A percentile compares a stretch with the other conserved stretches of the same genome.
Conservation (phyloP, 64 coral and sea anemone species). For the Actinia tenebrosa region DNA sequence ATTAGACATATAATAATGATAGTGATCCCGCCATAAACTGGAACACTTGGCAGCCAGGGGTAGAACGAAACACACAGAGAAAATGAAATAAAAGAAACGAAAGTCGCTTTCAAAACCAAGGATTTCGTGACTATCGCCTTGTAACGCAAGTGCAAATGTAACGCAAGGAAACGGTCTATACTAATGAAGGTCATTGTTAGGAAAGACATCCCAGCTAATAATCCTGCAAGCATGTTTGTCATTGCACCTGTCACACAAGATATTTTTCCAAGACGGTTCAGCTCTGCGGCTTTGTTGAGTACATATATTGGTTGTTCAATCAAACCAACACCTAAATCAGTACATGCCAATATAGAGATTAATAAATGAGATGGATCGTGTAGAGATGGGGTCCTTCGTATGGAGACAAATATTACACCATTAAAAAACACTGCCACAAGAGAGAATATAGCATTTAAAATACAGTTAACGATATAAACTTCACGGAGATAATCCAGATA, state of each 20-base stretch:
- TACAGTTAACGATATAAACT: conserved; percentile 33
- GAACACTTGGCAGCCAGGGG: not conserved
- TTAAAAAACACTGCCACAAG: conserved; percentile 30
- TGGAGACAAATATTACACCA: conserved; percentile 15
- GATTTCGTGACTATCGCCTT: conserved; percentile 8
- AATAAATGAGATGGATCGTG: conserved; percentile 35
- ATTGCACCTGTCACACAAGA: not conserved
- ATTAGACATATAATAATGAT: not conserved
- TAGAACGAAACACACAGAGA: conserved; percentile 21
- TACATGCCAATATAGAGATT: conserved; percentile 24
- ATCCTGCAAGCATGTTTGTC: conserved; percentile 9
- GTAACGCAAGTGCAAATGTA: conserved; percentile 45
- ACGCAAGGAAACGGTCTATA: conserved; percentile 35
- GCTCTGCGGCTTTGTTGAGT: not conserved
- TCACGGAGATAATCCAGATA: not conserved
- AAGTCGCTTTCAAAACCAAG: not conserved
- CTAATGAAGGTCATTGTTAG: conserved; percentile 32
- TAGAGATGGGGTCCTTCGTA: conserved; percentile 5
- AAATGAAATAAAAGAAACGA: not conserved
- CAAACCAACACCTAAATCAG: conserved; percentile 29
- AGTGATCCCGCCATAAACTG: not conserved
- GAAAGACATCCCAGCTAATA: conserved; percentile 35
- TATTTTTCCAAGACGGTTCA: not conserved
- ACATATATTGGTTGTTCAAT: conserved; percentile 44
- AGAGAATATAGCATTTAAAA: conserved; percentile 6